A percentile compares a stretch with the other conserved stretches of the same genome.
Evolutionary conservation across 2,888 invertebrate genomes (phyloP).

Genomic region (Scaptomyza parva): DNA sequence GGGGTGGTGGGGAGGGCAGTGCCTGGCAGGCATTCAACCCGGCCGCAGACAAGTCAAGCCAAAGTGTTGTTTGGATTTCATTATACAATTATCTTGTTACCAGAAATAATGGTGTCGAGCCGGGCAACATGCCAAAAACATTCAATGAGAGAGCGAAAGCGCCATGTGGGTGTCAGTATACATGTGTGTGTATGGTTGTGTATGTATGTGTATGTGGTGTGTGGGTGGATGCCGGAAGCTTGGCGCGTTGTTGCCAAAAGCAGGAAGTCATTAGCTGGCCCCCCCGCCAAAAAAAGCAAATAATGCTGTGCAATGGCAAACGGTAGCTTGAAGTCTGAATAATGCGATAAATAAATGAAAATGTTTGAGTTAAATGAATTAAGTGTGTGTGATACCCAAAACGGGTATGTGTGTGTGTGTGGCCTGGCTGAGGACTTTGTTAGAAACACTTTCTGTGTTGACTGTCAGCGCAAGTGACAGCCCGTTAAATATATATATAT

Average conservation of each 20-base stretch:
- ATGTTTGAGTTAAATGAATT: slow-evolving; percentile 81
- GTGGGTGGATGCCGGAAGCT: slow-evolving; percentile 67
- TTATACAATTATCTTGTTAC: slow-evolving; percentile 83
- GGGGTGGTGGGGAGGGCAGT: slow-evolving; percentile 4
- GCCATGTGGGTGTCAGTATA: slow-evolving; percentile 51
- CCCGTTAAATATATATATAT: slow-evolving; percentile 61
- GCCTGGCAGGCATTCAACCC: slow-evolving; percentile 22
- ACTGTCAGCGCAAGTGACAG: slow-evolving; percentile 70
- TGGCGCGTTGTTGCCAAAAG: slow-evolving; percentile 68
- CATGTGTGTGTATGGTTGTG: slow-evolving; percentile 1
- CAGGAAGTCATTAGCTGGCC: slow-evolving; percentile 80
- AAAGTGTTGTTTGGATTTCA: slow-evolving; percentile 82
- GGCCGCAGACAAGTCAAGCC: slow-evolving; percentile 53
- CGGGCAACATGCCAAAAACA: slow-evolving; percentile 81
- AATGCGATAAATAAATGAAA: slow-evolving; percentile 81
- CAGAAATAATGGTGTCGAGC: slow-evolving; percentile 80
- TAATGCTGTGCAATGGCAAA: slow-evolving; percentile 33
- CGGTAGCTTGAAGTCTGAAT: slow-evolving; percentile 42
- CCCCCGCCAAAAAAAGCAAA: not conserved
- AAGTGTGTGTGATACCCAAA: slow-evolving; percentile 72
- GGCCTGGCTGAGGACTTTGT: slow-evolving; percentile 53
- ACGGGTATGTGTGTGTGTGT: slow-evolving; percentile 14
- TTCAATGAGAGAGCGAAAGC: slow-evolving; percentile 64
- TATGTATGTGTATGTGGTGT: slow-evolving; percentile 18
- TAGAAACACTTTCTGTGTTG: slow-evolving; percentile 78